Conservation (phyloP, 1,140 invertebrate species). For the Cherax quadricarinatus region DNA sequence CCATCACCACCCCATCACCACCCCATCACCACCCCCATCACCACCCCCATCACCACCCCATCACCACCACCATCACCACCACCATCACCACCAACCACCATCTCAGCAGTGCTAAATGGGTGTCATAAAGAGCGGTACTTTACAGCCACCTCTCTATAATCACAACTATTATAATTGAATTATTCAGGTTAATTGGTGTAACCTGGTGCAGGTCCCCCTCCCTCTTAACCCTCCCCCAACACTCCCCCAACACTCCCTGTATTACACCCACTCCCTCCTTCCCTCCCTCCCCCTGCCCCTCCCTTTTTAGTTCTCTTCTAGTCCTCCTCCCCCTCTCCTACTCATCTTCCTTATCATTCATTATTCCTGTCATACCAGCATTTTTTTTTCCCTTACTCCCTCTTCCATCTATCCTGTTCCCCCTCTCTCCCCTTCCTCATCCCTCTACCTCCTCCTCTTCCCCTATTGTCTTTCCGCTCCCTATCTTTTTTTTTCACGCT, state of each 20-base stretch:
- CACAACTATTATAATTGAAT: constrained; percentile 17
- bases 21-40: background rate
- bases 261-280: background rate
- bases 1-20: background rate
- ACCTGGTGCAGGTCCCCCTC: constrained; percentile 3
- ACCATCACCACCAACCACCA: constrained; percentile 10
- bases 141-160: constrained; percentile 30
- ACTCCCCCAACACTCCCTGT: too few relatives aligned
- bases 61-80: background rate
- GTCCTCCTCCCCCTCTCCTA: background rate
- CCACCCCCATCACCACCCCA: background rate
- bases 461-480: too few relatives aligned
- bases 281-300: too few relatives aligned
- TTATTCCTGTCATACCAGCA: too few relatives aligned
- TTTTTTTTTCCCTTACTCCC: background rate
- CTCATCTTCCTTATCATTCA: background rate
- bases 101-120: background rate
- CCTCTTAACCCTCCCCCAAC: too few relatives aligned
- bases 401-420: background rate
- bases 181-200: constrained; percentile 29
- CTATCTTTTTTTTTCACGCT: too few relatives aligned
- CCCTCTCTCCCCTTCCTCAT: too few relatives aligned
- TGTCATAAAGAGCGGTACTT: constrained; percentile 1
- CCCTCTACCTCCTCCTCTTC: too few relatives aligned
- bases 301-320: background rate